Conservation (phyloP, 2,888 invertebrate species). For the Isotomurus palustris region DNA sequence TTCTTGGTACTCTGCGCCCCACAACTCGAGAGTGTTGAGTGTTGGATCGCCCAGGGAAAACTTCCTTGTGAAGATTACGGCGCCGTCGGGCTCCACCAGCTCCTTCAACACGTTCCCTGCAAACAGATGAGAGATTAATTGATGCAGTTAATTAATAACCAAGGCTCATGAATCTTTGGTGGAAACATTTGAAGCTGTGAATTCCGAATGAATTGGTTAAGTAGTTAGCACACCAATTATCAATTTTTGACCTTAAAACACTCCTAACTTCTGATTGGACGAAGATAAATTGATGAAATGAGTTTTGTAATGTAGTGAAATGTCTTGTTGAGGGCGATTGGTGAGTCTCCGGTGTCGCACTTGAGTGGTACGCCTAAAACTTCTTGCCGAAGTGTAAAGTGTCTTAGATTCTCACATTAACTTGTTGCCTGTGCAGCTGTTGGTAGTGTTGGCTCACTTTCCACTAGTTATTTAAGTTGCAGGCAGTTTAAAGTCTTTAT, state of each 20-base stretch:
- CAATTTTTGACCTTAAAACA: neutral
- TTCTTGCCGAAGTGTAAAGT: no score
- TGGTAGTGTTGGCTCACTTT: no score
- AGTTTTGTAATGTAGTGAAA: no score
- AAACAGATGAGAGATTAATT: conserved; percentile 20
- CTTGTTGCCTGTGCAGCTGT: no score
- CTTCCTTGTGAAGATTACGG: conserved; percentile 76
- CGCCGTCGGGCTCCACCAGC: conserved; percentile 90
- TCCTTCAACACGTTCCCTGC: conserved; percentile 94
- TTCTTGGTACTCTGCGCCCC: conserved; percentile 99
- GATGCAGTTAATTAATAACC: neutral
- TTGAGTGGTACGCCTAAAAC: no score
- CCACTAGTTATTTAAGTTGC: no score
- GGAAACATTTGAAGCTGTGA: neutral
- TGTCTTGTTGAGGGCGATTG: no score
- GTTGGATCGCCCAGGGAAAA: conserved; percentile 93
- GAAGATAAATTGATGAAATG: no score
- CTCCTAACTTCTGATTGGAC: neutral
- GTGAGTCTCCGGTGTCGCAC: no score
- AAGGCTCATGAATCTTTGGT: no score
- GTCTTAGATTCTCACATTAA: no score
- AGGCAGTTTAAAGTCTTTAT: no score
- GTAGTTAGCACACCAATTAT: neutral
- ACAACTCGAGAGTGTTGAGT: conserved; percentile 84
- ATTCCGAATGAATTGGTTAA: neutral